These are phyloP conservation scores for Pachyseris speciosa DNA, from an alignment of 64 coral and sea anemone species.

Conservation along the genomic window DNA sequence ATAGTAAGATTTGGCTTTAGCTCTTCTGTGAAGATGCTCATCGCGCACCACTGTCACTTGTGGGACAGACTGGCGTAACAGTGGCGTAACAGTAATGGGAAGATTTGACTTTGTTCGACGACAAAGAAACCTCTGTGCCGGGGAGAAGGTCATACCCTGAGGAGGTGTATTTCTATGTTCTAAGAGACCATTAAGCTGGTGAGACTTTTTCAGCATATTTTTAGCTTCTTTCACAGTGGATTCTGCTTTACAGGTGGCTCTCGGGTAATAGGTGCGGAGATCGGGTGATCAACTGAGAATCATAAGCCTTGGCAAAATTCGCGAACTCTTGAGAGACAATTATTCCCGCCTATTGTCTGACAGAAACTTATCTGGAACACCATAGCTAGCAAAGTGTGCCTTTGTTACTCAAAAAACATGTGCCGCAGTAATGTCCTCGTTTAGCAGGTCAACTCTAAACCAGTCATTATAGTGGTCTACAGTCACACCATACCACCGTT, in stretches of 20 bases:
- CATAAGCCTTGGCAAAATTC: slow-evolving; percentile 64
- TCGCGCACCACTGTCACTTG: slow-evolving; percentile 50
- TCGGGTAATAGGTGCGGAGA: slow-evolving; percentile 40
- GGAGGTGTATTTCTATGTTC: slow-evolving; percentile 46
- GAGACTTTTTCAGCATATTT: slow-evolving; percentile 60
- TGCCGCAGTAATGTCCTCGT: slow-evolving; percentile 1
- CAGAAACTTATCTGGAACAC: slow-evolving; percentile 6
- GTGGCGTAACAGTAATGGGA: slow-evolving; percentile 4
- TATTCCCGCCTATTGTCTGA: neutral
- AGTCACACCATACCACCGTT: neutral
- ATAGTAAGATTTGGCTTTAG: slow-evolving; percentile 68
- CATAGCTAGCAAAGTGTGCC: slow-evolving; percentile 19
- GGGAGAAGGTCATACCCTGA: slow-evolving; percentile 38
- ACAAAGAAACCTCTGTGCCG: slow-evolving; percentile 46
- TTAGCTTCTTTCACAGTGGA: slow-evolving; percentile 50
- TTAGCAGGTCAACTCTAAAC: slow-evolving; percentile 18
- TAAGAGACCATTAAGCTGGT: slow-evolving; percentile 34
- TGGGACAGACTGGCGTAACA: slow-evolving; percentile 65
- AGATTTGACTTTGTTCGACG: slow-evolving; percentile 37
- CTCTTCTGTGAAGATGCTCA: slow-evolving; percentile 49
- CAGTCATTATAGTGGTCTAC: slow-evolving; percentile 23
- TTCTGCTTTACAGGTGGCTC: slow-evolving; percentile 50
- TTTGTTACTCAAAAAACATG: neutral
- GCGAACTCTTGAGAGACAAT: slow-evolving; percentile 29
- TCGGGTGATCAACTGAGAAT: slow-evolving; percentile 40